These are phyloP conservation scores for Rhineura floridana DNA, from an alignment of 2,113 vertebrate species.

Conservation along the genomic window DNA sequence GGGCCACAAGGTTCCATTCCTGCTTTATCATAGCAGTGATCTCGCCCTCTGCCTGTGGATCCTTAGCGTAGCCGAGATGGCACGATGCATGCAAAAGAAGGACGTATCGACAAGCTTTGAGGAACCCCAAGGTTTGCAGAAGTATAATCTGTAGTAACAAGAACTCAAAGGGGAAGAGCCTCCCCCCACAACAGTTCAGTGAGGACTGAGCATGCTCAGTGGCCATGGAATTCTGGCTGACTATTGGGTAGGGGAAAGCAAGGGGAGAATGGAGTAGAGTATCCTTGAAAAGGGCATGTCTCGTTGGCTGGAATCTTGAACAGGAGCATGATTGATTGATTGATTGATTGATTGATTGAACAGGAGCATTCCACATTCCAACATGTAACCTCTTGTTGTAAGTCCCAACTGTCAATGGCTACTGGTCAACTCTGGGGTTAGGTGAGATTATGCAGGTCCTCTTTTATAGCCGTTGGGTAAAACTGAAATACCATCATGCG, in stretches of 20 bases:
- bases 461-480: neutral
- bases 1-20: neutral
- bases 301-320: neutral
- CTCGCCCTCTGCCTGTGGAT: neutral
- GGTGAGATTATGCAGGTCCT: neutral
- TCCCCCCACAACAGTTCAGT: neutral
- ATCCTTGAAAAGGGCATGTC: neutral
- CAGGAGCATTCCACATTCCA: neutral
- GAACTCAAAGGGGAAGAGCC: neutral
- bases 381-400: neutral
- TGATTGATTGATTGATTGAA: too few species aligned
- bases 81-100: neutral
- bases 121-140: neutral
- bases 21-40: neutral
- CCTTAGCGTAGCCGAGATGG: too few species aligned
- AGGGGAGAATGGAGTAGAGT: neutral
- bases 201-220: neutral
- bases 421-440: neutral
- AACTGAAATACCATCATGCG: neutral
- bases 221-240: neutral
- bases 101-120: neutral
- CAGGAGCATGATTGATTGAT: too few species aligned
- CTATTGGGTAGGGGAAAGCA: neutral
- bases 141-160: neutral
- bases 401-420: neutral